phyloP scores from a whole-genome alignment of 2,797 vertebrate genomes.

The Thamnophis elegans region DNA sequence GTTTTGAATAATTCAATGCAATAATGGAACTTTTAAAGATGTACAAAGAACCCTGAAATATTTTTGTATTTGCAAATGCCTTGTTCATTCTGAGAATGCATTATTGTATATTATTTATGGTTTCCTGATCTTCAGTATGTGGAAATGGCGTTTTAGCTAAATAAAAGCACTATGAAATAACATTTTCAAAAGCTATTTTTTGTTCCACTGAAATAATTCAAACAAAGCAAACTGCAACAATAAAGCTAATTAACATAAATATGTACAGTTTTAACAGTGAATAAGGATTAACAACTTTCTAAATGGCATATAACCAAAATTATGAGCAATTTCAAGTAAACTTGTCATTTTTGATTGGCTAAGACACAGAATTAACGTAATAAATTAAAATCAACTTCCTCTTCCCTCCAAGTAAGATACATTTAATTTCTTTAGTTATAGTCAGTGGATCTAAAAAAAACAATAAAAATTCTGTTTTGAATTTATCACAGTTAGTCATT shows the following conservation, averaged over 20 bases:
- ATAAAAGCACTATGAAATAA: slow-evolving; percentile 14
- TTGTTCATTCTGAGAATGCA: slow-evolving; percentile 11
- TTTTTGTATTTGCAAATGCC: background rate
- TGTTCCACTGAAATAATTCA: slow-evolving; percentile 6
- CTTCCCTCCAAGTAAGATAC: background rate
- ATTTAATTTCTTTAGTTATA: slow-evolving; percentile 8
- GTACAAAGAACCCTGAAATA: slow-evolving; percentile 10
- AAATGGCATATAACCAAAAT: slow-evolving; percentile 19
- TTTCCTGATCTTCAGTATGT: background rate
- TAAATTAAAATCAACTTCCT: background rate
- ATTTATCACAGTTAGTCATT: slow-evolving; percentile 10
- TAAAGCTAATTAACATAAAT: slow-evolving; percentile 30
- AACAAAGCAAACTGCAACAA: background rate
- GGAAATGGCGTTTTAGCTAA: slow-evolving; percentile 3
- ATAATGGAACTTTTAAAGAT: slow-evolving; percentile 19
- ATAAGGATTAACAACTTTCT: slow-evolving; percentile 28
- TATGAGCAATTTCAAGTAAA: slow-evolving; percentile 11
- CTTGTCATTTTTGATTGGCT: slow-evolving; percentile 5
- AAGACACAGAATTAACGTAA: background rate
- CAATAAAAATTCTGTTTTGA: slow-evolving; percentile 5
- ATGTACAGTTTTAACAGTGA: slow-evolving; percentile 1
- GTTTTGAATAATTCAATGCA: slow-evolving; percentile 30
- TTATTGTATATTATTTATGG: slow-evolving; percentile 24
- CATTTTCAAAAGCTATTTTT: slow-evolving; percentile 5
- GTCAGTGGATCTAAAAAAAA: background rate